Evolutionary conservation across 92 coral and sea anemone genomes (phyloP), one percentile per base, ranked within the genome.

Genomic region (Palythoa heliodiscus): DNA sequence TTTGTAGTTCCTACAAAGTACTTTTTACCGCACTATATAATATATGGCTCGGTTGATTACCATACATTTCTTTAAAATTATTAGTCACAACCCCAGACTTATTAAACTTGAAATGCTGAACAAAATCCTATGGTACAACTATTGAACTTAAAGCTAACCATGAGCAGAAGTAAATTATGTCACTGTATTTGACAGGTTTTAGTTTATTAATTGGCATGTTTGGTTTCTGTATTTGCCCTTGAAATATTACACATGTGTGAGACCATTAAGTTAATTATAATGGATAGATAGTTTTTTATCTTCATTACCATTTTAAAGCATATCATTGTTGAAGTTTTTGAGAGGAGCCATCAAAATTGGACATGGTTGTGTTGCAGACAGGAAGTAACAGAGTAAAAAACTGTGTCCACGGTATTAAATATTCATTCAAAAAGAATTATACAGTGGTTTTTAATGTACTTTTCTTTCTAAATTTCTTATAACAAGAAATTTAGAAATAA

Each of bases 151-250:
- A 57, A 57, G 63, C 63, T 57, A 57, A 10, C 73, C 73, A 43
- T 43, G 50, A 43, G 64, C 64, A 58, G 64, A 58, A 58, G 64
- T 58, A 58, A 58, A 58, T 58, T 58, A 58, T 58, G 64, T 58
- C 64, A 58, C 64, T 58, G 64, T 58, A 58, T 58, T 58, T 58
- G 64, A 58, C 64, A 58, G 64, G 64, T 58, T 58, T 13, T 43
- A 58, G 19, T 58, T 58, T 58, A 58, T 58, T 58, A 58, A 58
- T 13, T 58, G 64, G 64, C 64, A 68, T 68, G 73, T 68, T 23
- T 68, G 73, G 73, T 68, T 68, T 68, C 73, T 68, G 73, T 68
- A 68, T 68, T 68, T 68, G 38, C 73, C 73, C n/a, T 68, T 68
- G 73, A 68, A 68, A 68, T 68, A 68, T 60, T 60, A 60, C 73